A percentile compares a stretch with the other conserved stretches of the same genome.
phyloP scores from a whole-genome alignment of 2,113 vertebrate genomes.

The Microtus ochrogaster region DNA sequence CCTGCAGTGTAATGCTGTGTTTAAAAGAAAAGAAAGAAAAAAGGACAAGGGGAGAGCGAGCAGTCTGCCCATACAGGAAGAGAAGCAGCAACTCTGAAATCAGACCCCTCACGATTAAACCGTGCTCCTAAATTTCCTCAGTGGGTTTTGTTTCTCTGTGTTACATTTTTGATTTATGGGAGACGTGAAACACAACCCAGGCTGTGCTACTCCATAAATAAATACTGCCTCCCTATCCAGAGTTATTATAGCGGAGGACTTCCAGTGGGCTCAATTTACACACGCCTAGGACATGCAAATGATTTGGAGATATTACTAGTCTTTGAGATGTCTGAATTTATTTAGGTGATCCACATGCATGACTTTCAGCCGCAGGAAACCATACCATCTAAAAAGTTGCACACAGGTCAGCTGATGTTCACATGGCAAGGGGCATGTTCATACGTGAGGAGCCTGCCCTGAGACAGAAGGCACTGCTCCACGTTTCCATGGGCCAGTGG shows the following conservation, averaged over 20 bases:
- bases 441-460: not conserved
- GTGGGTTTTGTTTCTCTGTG: not conserved
- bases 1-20: not conserved
- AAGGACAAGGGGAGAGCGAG: not conserved
- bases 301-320: slow-evolving; percentile 10
- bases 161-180: not conserved
- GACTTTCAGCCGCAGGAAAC: not conserved
- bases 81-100: not conserved
- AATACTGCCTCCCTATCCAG: not conserved
- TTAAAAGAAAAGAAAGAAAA: not conserved
- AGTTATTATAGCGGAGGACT: not conserved
- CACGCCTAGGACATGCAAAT: not conserved
- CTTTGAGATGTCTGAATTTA: not conserved
- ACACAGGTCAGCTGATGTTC: not conserved
- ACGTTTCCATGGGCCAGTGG: not conserved
- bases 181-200: slow-evolving; percentile 35
- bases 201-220: slow-evolving; percentile 21
- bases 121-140: not conserved
- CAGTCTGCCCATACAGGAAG: not conserved
- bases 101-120: not conserved
- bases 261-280: not conserved
- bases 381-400: not conserved
- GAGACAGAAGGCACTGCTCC: not conserved
- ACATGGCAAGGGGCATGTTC: not conserved
- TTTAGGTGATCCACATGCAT: not conserved